These are phyloP conservation scores for Bombylius major DNA, from an alignment of 2,888 invertebrate genomes.

Conservation along the genomic window DNA sequence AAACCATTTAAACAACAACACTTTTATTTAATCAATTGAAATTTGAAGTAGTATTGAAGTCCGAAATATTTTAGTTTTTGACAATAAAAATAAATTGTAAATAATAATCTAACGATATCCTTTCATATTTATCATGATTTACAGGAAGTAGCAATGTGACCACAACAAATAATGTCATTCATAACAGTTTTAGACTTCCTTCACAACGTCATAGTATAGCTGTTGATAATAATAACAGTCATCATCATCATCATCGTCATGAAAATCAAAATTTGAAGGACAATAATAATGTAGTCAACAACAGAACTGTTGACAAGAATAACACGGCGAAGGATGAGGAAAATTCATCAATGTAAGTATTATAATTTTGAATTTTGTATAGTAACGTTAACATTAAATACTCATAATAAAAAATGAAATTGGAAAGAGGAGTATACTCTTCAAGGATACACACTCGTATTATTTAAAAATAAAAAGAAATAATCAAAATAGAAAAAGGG, in stretches of 20 bases:
- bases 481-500: no score
- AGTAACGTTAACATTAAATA: no score
- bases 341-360: slow-evolving; percentile 11
- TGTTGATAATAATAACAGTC: background rate
- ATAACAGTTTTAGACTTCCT: background rate
- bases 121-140: background rate
- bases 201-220: slow-evolving; percentile 8
- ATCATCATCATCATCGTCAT: background rate
- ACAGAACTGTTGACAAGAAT: background rate
- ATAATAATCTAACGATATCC: no score
- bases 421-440: no score
- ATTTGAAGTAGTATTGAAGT: no score
- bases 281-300: background rate
- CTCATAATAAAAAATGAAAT: no score
- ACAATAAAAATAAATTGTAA: no score
- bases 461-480: no score
- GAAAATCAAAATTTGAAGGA: background rate
- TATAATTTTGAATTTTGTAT: background rate
- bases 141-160: background rate
- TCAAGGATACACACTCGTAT: no score
- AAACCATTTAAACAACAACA: no score
- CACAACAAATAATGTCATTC: background rate
- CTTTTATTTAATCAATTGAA: no score
- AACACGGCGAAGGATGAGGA: slow-evolving; percentile 4
- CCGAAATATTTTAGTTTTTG: no score